Evolutionary conservation across 2,113 vertebrate genomes (phyloP).

Genomic region (Bos indicus): DNA sequence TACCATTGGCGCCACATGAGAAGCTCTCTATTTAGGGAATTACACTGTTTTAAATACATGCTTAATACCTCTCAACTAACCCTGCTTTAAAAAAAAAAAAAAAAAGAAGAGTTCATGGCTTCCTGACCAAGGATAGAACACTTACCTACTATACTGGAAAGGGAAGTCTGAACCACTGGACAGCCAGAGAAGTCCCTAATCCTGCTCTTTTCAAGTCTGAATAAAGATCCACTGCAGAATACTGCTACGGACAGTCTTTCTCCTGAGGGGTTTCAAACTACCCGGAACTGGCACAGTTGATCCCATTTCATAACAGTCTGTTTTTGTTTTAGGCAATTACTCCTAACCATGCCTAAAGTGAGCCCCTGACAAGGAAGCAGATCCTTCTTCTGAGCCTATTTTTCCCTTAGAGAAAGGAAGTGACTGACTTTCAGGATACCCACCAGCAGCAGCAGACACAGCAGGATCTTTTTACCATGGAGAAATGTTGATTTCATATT

Average conservation of each 20-base stretch:
- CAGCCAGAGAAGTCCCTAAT: not conserved
- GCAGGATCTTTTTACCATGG: constrained; percentile 29
- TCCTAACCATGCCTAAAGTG: not conserved
- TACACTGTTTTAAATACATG: not conserved
- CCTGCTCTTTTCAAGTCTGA: not conserved
- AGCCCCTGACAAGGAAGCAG: not conserved
- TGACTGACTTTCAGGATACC: not conserved
- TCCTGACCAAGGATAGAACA: not conserved
- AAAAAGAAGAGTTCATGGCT: not conserved
- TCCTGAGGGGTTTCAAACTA: not conserved
- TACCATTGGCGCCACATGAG: not conserved
- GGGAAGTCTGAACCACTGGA: not conserved
- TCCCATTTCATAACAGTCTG: not conserved
- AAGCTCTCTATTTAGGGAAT: not conserved
- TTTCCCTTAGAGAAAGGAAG: not conserved
- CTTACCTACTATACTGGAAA: not conserved
- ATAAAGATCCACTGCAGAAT: not conserved
- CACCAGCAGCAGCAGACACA: not conserved
- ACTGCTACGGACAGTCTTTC: not conserved
- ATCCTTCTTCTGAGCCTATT: not conserved
- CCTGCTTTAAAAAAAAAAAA: not conserved
- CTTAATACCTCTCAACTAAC: not conserved
- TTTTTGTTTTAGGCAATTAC: not conserved
- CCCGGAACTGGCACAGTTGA: not conserved
- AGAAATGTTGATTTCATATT: constrained; percentile 65